phyloP scores from a whole-genome alignment of 2,888 invertebrate species.

The Protophormia terraenovae region DNA sequence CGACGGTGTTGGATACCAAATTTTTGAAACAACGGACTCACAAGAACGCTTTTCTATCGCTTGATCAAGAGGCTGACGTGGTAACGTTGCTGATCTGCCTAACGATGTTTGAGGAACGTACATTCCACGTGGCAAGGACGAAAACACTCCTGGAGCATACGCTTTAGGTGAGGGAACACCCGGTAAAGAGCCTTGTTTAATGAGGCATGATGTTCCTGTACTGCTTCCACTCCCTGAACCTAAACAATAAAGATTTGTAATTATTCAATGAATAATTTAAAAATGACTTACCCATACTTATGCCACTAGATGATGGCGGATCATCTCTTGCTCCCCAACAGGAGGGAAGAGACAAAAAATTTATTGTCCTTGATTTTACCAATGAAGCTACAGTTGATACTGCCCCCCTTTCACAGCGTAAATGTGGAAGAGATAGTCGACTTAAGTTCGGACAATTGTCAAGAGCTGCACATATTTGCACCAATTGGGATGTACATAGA shows the following conservation, averaged over 20 bases:
- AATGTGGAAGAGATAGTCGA: slow-evolving; percentile 83
- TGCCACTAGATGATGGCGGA: slow-evolving; percentile 82
- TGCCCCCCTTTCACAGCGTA: slow-evolving; percentile 83
- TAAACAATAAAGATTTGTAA: slow-evolving; percentile 40
- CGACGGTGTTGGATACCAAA: slow-evolving; percentile 82
- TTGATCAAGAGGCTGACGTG: slow-evolving; percentile 81
- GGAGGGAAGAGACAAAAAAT: slow-evolving; percentile 82
- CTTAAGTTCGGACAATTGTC: slow-evolving; percentile 82
- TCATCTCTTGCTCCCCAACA: slow-evolving; percentile 83
- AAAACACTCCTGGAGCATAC: slow-evolving; percentile 80
- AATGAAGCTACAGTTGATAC: slow-evolving; percentile 82
- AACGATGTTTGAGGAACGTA: slow-evolving; percentile 81
- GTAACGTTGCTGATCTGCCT: slow-evolving; percentile 82
- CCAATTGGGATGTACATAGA: slow-evolving; percentile 82
- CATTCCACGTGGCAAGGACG: slow-evolving; percentile 82
- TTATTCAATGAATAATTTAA: not conserved
- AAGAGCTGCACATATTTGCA: slow-evolving; percentile 82
- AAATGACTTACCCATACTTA: slow-evolving; percentile 81
- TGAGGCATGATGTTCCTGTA: slow-evolving; percentile 78
- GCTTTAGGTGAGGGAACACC: slow-evolving; percentile 75
- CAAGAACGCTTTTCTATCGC: slow-evolving; percentile 82
- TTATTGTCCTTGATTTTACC: slow-evolving; percentile 81
- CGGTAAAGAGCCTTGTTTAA: slow-evolving; percentile 76
- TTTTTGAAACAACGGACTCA: slow-evolving; percentile 83
- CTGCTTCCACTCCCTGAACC: slow-evolving; percentile 82